These are phyloP conservation scores for Capreolus pygargus DNA, from an alignment of 2,113 vertebrate genomes.

Conservation along the genomic window DNA sequence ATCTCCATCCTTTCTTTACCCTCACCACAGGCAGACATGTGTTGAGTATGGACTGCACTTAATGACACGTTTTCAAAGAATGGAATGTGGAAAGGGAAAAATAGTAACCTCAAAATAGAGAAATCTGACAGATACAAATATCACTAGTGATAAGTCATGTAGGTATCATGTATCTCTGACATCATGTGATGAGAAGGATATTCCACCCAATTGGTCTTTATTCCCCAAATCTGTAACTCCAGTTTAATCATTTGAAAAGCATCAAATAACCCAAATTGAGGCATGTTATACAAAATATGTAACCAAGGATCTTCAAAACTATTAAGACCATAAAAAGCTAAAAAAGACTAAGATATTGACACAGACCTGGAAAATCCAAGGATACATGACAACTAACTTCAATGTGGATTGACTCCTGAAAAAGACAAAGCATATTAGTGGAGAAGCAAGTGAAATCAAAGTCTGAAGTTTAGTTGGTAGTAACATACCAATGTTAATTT, in stretches of 20 bases:
- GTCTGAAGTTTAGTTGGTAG: not conserved
- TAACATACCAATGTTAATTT: not conserved
- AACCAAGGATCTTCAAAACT: not conserved
- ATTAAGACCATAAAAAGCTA: not conserved
- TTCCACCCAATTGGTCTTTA: not conserved
- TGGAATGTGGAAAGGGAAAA: not conserved
- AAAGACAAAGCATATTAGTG: not conserved
- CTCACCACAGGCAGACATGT: not conserved
- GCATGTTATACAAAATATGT: not conserved
- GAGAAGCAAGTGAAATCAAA: not conserved
- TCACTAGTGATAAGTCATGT: not conserved
- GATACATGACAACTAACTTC: not conserved
- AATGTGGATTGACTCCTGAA: not conserved
- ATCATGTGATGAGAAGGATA: not conserved
- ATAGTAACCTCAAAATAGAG: not conserved
- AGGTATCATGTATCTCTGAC: not conserved
- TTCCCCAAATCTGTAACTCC: not conserved
- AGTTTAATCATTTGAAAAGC: not conserved
- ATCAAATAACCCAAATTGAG: not conserved
- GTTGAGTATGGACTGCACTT: not conserved
- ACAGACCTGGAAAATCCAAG: not conserved
- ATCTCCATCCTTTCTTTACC: not conserved
- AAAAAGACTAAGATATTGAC: not conserved
- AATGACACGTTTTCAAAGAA: not conserved
- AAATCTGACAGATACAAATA: not conserved